Base-by-base conservation (phyloP, 2,888 invertebrate genomes). In the Pristionchus exspectatus region DNA sequence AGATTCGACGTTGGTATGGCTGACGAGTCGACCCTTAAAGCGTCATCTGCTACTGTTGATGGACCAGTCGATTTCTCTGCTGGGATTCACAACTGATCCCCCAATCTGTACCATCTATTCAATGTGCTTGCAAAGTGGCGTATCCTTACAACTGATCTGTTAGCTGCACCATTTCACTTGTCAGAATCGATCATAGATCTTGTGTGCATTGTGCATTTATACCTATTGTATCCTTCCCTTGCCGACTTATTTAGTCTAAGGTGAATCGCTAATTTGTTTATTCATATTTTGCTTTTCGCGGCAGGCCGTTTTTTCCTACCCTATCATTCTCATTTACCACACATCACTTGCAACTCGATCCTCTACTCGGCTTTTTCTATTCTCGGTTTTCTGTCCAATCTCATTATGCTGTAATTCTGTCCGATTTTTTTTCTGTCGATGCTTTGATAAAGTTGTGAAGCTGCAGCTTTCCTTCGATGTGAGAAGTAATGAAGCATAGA, bases 21-120 rank as follows among this genome's bases (percentile, higher is more conserved):
- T 30, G 94, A 94, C 83, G 94, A 94, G 89, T 94, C 93, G 74
- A 94, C 94, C 27, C 90, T 94, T 66, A 94, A 94, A 88, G 94
- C 93, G 0, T 90, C 91, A 12, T 81, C 90, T 14, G 77, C 90
- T 24, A 90, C 87, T 24, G 90, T 91, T 24, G 89, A 90, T 7
- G 94, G 93, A 0, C 93, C 94, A 14, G 89, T 90, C 83, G 93
- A 94, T 81, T 94, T 94, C 74, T 92, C 92, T 38, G 88, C 63
- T 0, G 74, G 74, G 21, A 24, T 63, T 63, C 63, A 63, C 10
- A 24, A 63, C 30, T 69, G 63, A 63, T n/a, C 59, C 27, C 12
- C 30, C 27, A 14, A 16, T 69, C 18, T 69, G 69, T 69, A 30
- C 69, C 30, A 69, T 69, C 66, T 30, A 69, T 69, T 69, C 69